A percentile compares a stretch with the other conserved stretches of the same genome.
Conservation (phyloP, 2,113 vertebrate species). For the Todiramphus chloris region DNA sequence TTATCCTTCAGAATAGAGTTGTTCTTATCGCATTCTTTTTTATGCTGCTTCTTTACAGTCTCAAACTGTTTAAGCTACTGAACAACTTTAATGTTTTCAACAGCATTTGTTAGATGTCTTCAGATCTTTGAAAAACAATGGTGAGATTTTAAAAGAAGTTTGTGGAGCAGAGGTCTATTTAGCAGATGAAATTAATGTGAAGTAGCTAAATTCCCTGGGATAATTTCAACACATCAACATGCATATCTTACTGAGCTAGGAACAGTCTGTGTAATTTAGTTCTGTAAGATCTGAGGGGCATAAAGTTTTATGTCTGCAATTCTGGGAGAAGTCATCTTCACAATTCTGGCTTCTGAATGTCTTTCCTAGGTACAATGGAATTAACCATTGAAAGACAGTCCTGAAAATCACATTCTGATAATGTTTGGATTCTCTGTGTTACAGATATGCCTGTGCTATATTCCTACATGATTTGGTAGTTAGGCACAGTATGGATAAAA, state of each 20-base stretch:
- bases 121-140: background rate
- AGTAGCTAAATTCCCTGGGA: background rate
- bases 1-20: background rate
- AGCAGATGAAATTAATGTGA: background rate
- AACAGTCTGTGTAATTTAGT: background rate
- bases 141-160: background rate
- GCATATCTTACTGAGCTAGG: background rate
- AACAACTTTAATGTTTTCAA: background rate
- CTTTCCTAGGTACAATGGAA: background rate
- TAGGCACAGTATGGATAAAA: background rate
- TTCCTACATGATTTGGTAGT: background rate
- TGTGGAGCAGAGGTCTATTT: background rate
- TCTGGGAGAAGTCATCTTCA: background rate
- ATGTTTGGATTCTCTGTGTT: background rate
- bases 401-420: background rate
- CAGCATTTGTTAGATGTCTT: background rate
- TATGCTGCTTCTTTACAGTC: background rate
- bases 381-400: background rate
- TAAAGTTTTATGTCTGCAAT: background rate
- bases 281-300: background rate
- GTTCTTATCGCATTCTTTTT: background rate
- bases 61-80: background rate
- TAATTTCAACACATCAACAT: background rate
- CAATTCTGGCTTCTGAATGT: background rate
- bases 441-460: background rate